Evolutionary conservation across 2,888 invertebrate species (phyloP).

Genomic region (Lasioglossum morio): DNA sequence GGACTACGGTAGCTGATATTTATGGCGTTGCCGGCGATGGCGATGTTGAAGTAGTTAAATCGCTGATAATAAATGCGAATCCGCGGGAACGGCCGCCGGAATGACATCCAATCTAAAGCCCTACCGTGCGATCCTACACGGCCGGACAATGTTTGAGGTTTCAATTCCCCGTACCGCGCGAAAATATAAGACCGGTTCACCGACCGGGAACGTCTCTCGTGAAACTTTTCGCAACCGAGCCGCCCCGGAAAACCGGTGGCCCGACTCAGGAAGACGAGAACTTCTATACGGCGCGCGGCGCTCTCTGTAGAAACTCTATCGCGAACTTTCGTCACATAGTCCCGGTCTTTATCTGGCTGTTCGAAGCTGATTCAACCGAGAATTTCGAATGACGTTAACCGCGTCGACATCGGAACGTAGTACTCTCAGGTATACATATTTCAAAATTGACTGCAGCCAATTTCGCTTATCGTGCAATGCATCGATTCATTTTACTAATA

Average conservation of each 20-base stretch:
- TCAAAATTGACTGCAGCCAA: not conserved
- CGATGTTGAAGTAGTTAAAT: conserved; percentile 82
- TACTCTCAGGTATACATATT: not conserved
- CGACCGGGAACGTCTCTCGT: conserved; percentile 2
- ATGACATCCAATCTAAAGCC: conserved; percentile 46
- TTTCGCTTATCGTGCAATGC: too few species aligned
- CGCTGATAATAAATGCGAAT: conserved; percentile 81
- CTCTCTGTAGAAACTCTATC: conserved; percentile 2
- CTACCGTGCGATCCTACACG: conserved; percentile 31
- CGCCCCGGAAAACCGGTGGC: conserved; percentile 13
- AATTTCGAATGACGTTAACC: not conserved
- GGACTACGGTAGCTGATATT: conserved; percentile 75
- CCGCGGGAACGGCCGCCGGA: conserved; percentile 46
- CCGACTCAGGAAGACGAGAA: conserved; percentile 11
- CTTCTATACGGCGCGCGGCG: not conserved
- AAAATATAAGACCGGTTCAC: conserved; percentile 22
- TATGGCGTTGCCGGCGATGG: conserved; percentile 68
- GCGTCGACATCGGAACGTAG: not conserved
- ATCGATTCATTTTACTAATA: too few species aligned
- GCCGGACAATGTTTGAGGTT: conserved; percentile 39
- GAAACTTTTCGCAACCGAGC: conserved; percentile 20
- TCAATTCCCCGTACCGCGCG: conserved; percentile 32
- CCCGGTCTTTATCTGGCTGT: not conserved
- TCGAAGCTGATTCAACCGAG: not conserved
- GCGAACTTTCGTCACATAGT: not conserved